phyloP scores from a whole-genome alignment of 37 sponge, comb jelly and placozoan species.

The Corticium candelabrum region DNA sequence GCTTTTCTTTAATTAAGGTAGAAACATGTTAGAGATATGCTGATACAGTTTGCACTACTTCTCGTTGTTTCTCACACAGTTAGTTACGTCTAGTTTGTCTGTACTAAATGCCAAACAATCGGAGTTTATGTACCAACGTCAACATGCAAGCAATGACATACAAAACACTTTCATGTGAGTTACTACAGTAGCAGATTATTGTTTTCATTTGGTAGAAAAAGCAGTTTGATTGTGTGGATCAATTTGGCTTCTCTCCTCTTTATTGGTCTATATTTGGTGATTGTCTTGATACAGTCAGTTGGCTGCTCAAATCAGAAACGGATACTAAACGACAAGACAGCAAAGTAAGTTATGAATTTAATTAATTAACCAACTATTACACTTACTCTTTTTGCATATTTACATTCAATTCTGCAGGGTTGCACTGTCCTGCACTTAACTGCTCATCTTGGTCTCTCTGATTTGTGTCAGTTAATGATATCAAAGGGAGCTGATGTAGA shows the following conservation, averaged over 20 bases:
- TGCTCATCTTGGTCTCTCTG: neutral
- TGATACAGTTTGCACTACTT: too few relatives aligned
- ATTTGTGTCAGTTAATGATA: neutral
- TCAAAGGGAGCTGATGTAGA: conserved; percentile 14
- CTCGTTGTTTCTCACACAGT: too few relatives aligned
- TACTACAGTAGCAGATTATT: too few relatives aligned
- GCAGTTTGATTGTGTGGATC: conserved; percentile 2
- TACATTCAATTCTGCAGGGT: neutral
- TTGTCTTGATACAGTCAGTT: neutral
- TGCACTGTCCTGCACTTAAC: neutral
- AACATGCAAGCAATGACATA: too few relatives aligned
- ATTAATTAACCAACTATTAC: neutral
- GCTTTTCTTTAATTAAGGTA: too few relatives aligned
- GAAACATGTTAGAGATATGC: too few relatives aligned
- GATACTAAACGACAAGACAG: neutral
- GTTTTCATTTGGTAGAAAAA: too few relatives aligned
- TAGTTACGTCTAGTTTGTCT: too few relatives aligned
- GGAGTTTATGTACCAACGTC: neutral
- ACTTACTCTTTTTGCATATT: too few relatives aligned
- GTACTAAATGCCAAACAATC: too few relatives aligned
- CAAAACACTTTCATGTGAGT: too few relatives aligned
- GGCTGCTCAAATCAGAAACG: conserved; percentile 1
- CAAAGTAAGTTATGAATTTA: neutral
- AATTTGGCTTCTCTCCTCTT: neutral
- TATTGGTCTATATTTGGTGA: neutral